Percentiles rank a stretch among this genome's conserved stretches.
These are phyloP conservation scores for Rhodinocichla rosea DNA, from an alignment of 2,113 vertebrate genomes.

Conservation along the genomic window DNA sequence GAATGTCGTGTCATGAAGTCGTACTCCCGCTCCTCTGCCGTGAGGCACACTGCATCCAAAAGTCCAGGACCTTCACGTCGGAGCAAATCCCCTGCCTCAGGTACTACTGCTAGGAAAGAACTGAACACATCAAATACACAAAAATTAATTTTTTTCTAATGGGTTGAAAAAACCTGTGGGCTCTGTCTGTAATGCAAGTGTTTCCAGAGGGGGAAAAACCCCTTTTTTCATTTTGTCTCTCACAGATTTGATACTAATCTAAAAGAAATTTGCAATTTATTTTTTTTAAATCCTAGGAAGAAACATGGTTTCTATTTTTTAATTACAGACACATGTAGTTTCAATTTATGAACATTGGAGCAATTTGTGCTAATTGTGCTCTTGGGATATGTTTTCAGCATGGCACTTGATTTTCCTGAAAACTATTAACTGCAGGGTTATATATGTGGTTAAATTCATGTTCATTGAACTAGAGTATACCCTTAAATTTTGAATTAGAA, in stretches of 20 bases:
- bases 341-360: background rate
- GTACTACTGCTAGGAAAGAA: slow-evolving; percentile 60
- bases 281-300: background rate
- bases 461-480: background rate
- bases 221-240: background rate
- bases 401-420: background rate
- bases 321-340: background rate
- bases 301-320: background rate
- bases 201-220: background rate
- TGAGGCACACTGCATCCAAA: slow-evolving; percentile 78
- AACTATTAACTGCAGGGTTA: background rate
- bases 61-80: slow-evolving; percentile 85
- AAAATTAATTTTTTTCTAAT: background rate
- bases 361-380: background rate
- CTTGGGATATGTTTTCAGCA: background rate
- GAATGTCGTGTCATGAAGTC: slow-evolving; percentile 92
- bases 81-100: slow-evolving; percentile 92
- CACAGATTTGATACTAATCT: background rate
- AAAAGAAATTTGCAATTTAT: background rate
- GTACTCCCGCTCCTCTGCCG: slow-evolving; percentile 77
- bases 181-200: background rate
- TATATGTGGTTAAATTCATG: background rate
- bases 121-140: accelerated
- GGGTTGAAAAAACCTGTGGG: background rate
- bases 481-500: background rate